Evolutionary conservation across 30 jellyfish, hydroid and myxozoan genomes (phyloP).

Genomic region (Turritopsis rubra): DNA sequence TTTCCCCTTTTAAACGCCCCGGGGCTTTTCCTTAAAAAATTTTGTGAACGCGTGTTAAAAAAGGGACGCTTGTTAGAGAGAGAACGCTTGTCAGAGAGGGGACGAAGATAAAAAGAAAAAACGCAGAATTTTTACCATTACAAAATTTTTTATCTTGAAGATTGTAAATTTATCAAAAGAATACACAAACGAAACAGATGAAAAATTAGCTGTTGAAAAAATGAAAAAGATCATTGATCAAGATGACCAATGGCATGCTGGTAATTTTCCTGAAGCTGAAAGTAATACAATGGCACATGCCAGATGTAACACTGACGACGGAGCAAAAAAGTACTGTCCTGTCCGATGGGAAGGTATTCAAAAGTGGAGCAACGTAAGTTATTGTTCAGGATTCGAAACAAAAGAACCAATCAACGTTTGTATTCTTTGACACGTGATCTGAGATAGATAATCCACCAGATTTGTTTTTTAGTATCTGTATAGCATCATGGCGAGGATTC

Average conservation of each 20-base stretch:
- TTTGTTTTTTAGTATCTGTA: slow-evolving; percentile 47
- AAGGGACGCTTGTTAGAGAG: too few relatives aligned
- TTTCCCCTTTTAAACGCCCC: background rate
- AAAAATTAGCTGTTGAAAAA: slow-evolving; percentile 48
- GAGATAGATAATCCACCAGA: background rate
- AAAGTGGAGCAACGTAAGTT: slow-evolving; percentile 70
- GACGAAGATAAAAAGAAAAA: too few relatives aligned
- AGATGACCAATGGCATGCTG: slow-evolving; percentile 74
- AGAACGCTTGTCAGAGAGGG: too few relatives aligned
- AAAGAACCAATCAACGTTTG: background rate
- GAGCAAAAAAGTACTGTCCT: slow-evolving; percentile 75
- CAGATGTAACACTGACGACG: slow-evolving; percentile 42
- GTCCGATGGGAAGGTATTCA: slow-evolving; percentile 74
- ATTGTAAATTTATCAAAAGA: slow-evolving; percentile 47
- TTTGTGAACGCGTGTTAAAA: too few relatives aligned
- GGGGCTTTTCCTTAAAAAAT: background rate
- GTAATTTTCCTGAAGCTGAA: slow-evolving; percentile 74
- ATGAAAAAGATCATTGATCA: slow-evolving; percentile 44
- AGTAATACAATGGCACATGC: slow-evolving; percentile 59
- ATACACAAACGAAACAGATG: slow-evolving; percentile 47
- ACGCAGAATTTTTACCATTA: too few relatives aligned
- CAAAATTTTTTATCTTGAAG: slow-evolving; percentile 18
- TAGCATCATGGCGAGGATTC: slow-evolving; percentile 49
- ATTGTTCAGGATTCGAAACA: background rate
- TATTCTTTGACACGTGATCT: background rate